Base-by-base conservation (phyloP, 2,113 vertebrate genomes). In the Platichthys flesus region DNA sequence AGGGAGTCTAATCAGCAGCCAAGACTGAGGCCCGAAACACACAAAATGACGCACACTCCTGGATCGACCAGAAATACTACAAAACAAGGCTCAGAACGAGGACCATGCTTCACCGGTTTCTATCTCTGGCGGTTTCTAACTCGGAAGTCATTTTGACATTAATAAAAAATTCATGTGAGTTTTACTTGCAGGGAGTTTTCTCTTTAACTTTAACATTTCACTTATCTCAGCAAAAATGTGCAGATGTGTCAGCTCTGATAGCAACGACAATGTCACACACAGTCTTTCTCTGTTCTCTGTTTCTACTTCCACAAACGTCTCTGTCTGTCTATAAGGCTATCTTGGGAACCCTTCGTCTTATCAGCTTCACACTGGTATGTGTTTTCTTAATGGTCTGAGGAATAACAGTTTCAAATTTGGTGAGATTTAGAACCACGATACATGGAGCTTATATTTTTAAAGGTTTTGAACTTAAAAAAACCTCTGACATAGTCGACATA, bases 1-100 rank as follows among this genome's bases (percentile, higher is more conserved):
- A 69, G 70, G 49, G 57, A 83, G 63, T 76, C 59, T 86, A 86
- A 80, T 85, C 82, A 80, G 20, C 37, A 63, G 72, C 63, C 73
- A 76, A 63, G 62, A 71, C 64, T 56, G 64, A 71, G 40, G 23
- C 77, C 64, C 60, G 63, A 81, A 73, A 71, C 26, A 64, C 57
- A 63, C 61, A 10, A 15, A 59, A 4, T 67, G 23, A 63, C 40
- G 42, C 21, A 66, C 55, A 87, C 68, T 40, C 71, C 60, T 77
- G 37, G 21, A 60, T 20, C 63, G 20, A 74, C 3, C 65, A 69
- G 13, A 66, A 60, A 59, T 23, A 23, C 26, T 21, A 13, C 59
- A 71, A 68, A 49, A 68, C 65, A 81, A 63, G 28, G 24, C 24
- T 31, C 24, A 78, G 40, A 55, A 67, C 57, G 58, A 65, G 52